Evolutionary conservation across 2,888 invertebrate species (phyloP), one percentile per base, ranked within the genome.

Genomic region (Hoplodrina blanda): DNA sequence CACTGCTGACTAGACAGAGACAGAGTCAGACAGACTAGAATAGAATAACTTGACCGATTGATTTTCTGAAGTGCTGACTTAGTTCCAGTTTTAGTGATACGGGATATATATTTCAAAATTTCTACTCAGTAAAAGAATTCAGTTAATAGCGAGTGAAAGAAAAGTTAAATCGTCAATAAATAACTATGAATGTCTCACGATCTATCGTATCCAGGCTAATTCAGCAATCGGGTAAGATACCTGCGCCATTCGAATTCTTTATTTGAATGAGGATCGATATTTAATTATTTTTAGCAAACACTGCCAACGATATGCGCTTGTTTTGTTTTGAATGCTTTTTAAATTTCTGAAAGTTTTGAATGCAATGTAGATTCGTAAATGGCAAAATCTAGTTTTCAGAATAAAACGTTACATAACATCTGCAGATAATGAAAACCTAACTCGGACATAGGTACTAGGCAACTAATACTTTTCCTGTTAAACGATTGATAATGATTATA

Each of bases 171-270:
- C 7, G 1, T 33, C 11, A 17, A 1, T 15, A 54, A 44, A 41
- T 37, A 56, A 92, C 84, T 80, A 95, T 95, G 95, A 88, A 91
- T 72, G 88, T 88, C 62, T 87, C 94, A 64, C 91, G 95, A 52
- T 89, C 91, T 49, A 84, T 93, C 73, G 82, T 93, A 53, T 92
- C 95, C 62, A 91, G 95, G 61, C 85, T 95, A 50, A 83, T 95
- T 76, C 93, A 94, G 76, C 92, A 93, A 82, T 88, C 92, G 78
- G 95, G 95, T 95, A 90, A 83, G 77, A 50, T 49, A 25, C 41
- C 41, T 49, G n/a, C n/a, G 25, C 4, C 15, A 25, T 62, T 50
- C 4, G 10, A 60, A 50, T 57, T 53, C 33, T 25, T 1, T 25
- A 61, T 10, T 67, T 49, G 19, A 44, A 2, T 53, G 33, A 25